A percentile compares a stretch with the other conserved stretches of the same genome.
Evolutionary conservation across 2,797 vertebrate genomes (phyloP).

Genomic region (Martes flavigula): DNA sequence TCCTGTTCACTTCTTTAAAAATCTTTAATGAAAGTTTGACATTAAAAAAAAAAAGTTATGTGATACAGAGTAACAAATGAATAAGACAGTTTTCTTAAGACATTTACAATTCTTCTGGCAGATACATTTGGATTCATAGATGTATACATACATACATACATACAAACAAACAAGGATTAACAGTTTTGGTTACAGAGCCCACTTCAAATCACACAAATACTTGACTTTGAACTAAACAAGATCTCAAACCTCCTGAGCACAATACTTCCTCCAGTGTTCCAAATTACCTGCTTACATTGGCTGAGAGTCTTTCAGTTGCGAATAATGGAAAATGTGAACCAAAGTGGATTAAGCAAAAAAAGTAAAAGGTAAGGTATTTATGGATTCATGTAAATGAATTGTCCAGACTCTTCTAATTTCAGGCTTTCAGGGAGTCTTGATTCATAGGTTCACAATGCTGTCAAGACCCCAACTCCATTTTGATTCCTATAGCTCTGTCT

Average conservation of each 20-base stretch:
- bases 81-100: background rate
- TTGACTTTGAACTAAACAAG: background rate
- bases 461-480: background rate
- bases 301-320: background rate
- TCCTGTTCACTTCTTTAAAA: background rate
- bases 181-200: background rate
- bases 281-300: background rate
- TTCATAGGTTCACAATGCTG: background rate
- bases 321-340: background rate
- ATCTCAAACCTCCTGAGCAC: background rate
- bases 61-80: background rate
- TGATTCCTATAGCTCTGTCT: background rate
- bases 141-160: too few species aligned
- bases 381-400: background rate
- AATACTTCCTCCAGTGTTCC: background rate
- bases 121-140: background rate
- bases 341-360: background rate
- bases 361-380: background rate
- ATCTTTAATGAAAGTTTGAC: background rate
- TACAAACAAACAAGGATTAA: background rate
- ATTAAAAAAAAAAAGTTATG: background rate
- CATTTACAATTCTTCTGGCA: background rate
- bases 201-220: background rate
- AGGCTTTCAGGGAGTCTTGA: background rate
- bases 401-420: background rate